Evolutionary conservation across 2,797 vertebrate species (phyloP), one percentile per base, ranked within the genome.

Genomic region (Kryptolebias ocellatus): DNA sequence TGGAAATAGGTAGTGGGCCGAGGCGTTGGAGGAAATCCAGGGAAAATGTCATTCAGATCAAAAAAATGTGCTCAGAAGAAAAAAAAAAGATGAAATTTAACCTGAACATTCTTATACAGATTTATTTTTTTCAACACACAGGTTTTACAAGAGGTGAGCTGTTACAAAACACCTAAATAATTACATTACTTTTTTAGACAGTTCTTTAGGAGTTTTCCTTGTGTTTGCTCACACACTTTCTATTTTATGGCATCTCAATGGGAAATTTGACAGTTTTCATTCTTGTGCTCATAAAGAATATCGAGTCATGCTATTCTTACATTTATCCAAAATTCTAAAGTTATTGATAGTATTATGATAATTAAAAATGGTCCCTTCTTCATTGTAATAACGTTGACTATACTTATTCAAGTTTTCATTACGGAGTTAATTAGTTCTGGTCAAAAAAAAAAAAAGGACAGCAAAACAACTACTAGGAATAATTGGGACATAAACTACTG

Each of bases 31-130:
- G 17, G 61, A 66, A 72, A 83, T 75, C 58, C 51, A 52, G 34
- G 2, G 59, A 75, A 77, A 28, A 42, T 71, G 81, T 80, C 83
- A 83, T 53, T 80, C 66, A 78, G 7, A 55, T 59, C 24, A 60
- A n/a, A 44, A 5, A 24, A 28, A 20, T 45, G 0, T 11, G 7
- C 11, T 66, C 5, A 31, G 14, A 59, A 34, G 3, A 20, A 59
- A 11, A 7, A 7, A 27, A 49, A 29, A 31, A 34, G 8, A 3
- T 11, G 15, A 2, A 44, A 59, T 56, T 56, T 14, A 24, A 11
- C 29, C 5, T 10, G 1, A 31, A 47, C 29, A 49, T 65, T 64
- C 16, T 64, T n/a, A 4, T 14, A 2, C 6, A 17, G 3, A 42
- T 12, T 10, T 34, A 53, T 58, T 29, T 4, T 4, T 11, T 24